Evolutionary conservation across 2,113 vertebrate genomes (phyloP), one percentile per base, ranked within the genome.

Genomic region (Harpagus bidentatus): DNA sequence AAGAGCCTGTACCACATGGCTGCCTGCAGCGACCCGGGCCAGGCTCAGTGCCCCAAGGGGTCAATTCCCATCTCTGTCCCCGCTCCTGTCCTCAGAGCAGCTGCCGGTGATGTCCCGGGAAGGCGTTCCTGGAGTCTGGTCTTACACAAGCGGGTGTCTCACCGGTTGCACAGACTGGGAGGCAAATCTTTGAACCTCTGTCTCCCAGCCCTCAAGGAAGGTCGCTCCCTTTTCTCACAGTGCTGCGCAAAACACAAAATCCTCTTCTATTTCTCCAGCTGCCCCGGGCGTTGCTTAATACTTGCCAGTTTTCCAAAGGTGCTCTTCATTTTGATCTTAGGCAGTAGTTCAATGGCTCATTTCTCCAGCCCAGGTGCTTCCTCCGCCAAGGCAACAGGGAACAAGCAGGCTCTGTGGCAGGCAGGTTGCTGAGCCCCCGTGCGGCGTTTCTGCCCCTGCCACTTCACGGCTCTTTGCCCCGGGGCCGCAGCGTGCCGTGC

Each of bases 141-240:
- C 67, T 90, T 95, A 80, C 63, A 86, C 53, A 90, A 93, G 67
- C 4, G 2, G 22, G 55, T 7, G 5, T 90, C 76, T 95, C 90
- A 66, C 71, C 11, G 3, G 53, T n/a, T 96, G 58, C 67, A 77
- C 50, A 86, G 55, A 73, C 79, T 66, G 45, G 58, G 45, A 83
- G 32, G 76, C 42, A 83, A 63, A 88, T 88, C 48, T 92, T 88
- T 82, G 79, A 92, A 92, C n/a, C 45, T 83, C 63, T 81, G 88
- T 81, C 92, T 96, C 71, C 67, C 76, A 93, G 59, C 79, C 92
- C 90, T 88, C 20, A 2, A 79, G 79, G 82, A 93, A 93, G 59
- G 45, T 95, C 4, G 11, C 92, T 96, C 90, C 67, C 69, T 88
- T 88, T 96, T 94, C 90, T 92, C 85, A 96, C 62, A 93, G 59